Conservation (phyloP, 2,797 vertebrate genomes). For the Betta splendens region DNA sequence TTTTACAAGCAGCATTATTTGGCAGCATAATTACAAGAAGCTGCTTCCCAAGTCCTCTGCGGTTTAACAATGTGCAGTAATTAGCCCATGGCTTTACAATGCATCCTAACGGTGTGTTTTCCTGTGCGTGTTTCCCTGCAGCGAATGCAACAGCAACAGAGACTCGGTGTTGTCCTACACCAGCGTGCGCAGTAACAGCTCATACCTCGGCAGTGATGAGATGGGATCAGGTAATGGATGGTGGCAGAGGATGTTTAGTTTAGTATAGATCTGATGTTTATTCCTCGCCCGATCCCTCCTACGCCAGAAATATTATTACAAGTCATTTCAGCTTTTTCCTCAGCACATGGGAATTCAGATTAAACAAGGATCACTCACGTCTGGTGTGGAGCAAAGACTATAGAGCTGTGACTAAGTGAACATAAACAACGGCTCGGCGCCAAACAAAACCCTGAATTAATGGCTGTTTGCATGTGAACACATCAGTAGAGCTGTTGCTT, state of each 20-base stretch:
- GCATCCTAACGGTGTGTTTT: conserved; percentile 15
- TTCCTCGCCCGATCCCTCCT: neutral
- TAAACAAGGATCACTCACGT: neutral
- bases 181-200: conserved; percentile 96
- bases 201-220: conserved; percentile 97
- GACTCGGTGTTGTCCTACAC: conserved; percentile 98
- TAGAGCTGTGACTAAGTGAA: conserved; percentile 7
- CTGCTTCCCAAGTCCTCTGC: conserved; percentile 46
- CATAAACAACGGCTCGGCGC: conserved; percentile 13
- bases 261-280: conserved; percentile 11
- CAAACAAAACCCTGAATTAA: conserved; percentile 20
- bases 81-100: conserved; percentile 37
- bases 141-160: conserved; percentile 98
- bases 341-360: neutral
- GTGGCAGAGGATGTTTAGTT: neutral
- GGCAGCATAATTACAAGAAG: conserved; percentile 65
- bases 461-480: neutral
- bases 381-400: neutral
- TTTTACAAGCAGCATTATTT: conserved; percentile 65
- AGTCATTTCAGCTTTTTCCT: too few relatives aligned
- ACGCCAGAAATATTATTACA: neutral
- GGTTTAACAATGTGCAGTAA: conserved; percentile 51
- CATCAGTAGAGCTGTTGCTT: conserved; percentile 1
- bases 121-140: conserved; percentile 58
- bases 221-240: conserved; percentile 93